Conservation (phyloP, 2,888 invertebrate species). For the Athrips mouffetella region DNA sequence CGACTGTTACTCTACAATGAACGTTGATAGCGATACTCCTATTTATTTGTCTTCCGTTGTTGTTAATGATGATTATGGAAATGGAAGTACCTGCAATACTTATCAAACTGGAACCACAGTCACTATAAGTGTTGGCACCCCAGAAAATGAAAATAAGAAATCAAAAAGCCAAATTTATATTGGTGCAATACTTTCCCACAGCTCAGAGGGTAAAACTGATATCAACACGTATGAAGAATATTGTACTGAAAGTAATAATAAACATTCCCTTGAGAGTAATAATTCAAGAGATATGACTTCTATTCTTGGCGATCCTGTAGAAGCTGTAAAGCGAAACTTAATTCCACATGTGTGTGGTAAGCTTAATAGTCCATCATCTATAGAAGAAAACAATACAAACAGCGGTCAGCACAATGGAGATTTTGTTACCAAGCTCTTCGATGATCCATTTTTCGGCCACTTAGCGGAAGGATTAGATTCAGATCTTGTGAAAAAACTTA, state of each 20-base stretch:
- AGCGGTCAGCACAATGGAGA: slow-evolving; percentile 48
- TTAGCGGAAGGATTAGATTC: slow-evolving; percentile 80
- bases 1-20: slow-evolving; percentile 86
- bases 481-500: slow-evolving; percentile 80
- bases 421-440: slow-evolving; percentile 79
- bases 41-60: slow-evolving; percentile 86
- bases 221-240: slow-evolving; percentile 67
- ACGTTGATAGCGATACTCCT: slow-evolving; percentile 83
- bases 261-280: slow-evolving; percentile 28
- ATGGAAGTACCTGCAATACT: slow-evolving; percentile 58
- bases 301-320: slow-evolving; percentile 84
- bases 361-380: slow-evolving; percentile 42
- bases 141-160: slow-evolving; percentile 63
- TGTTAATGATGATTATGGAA: slow-evolving; percentile 78
- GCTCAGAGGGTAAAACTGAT: slow-evolving; percentile 42
- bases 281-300: slow-evolving; percentile 65
- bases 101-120: slow-evolving; percentile 79
- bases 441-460: slow-evolving; percentile 81
- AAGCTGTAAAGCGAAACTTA: slow-evolving; percentile 85
- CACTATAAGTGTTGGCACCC: slow-evolving; percentile 79
- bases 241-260: slow-evolving; percentile 43
- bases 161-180: slow-evolving; percentile 75
- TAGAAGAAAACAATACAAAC: slow-evolving; percentile 23
- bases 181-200: slow-evolving; percentile 56
- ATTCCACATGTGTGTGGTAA: slow-evolving; percentile 88